Evolutionary conservation across 2,113 vertebrate species (phyloP), one percentile per base, ranked within the genome.

Genomic region (Cololabis saira): DNA sequence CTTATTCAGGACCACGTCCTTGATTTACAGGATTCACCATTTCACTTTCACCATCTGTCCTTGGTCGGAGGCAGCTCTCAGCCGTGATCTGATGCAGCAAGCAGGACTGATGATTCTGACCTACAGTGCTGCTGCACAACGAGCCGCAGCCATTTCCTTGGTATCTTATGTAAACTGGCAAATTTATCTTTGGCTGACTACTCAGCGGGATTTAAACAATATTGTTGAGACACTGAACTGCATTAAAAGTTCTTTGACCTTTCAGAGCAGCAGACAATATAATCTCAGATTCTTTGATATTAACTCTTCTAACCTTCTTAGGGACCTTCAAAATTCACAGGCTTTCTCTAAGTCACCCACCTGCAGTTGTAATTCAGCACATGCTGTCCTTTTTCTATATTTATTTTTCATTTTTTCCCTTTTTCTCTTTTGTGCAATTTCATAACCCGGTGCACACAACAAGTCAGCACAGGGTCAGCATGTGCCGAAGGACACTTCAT

Each of bases 1-100:
- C 30, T 62, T 22, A 50, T 72, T 75, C 43, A 58, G 47, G 37
- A 30, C 48, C 10, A 15, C 27, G 19, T 51, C 4, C 5, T 19
- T 65, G 40, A 71, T 63, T 70, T 65, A 27, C 53, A 12, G 10
- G 21, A 30, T 8, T 68, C 50, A 55, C 21, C 37, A 13, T 61
- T 67, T 67, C 50, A 43, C 42, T 57, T 73, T 70, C 15, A 57
- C 12, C 11, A 15, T 54, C 27, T 44, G 21, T 57, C 19, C 45
- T 47, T 16, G 18, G 4, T 66, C 60, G n/a, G 50, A 64, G 14
- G 57, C 50, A 40, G 65, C 60, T 76, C 63, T 30, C 13, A 4
- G 11, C 4, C n/a, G 17, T 57, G 52, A 61, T 48, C 21, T 15
- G 6, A 1, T 22, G 19, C 16, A 27, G n/a, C 53, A 41, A 50